These are phyloP conservation scores for Autographa pulchrina DNA, from an alignment of 2,888 invertebrate genomes.

Conservation along the genomic window DNA sequence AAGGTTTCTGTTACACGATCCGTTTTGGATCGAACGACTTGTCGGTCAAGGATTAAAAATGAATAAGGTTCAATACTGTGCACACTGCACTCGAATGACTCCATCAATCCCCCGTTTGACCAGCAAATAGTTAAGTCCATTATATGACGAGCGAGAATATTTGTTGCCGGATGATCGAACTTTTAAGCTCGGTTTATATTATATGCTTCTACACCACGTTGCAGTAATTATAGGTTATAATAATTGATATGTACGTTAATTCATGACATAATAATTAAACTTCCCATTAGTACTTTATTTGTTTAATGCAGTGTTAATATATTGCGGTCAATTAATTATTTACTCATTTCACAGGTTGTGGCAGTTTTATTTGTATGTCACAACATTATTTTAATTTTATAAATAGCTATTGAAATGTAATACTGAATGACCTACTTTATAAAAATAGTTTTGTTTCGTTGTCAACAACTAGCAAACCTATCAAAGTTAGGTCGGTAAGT, in stretches of 20 bases:
- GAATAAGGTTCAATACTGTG: slow-evolving; percentile 23
- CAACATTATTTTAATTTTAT: slow-evolving; percentile 34
- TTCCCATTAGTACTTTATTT: slow-evolving; percentile 43
- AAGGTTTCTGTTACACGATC: slow-evolving; percentile 31
- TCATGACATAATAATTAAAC: slow-evolving; percentile 30
- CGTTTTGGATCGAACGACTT: slow-evolving; percentile 33
- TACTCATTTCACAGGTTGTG: slow-evolving; percentile 63
- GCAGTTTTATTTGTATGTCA: slow-evolving; percentile 57
- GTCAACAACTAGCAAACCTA: slow-evolving; percentile 31
- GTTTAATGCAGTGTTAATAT: slow-evolving; percentile 59
- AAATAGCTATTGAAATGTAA: slow-evolving; percentile 14
- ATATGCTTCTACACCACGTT: slow-evolving; percentile 16
- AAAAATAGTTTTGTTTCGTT: slow-evolving; percentile 32
- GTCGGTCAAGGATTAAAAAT: slow-evolving; percentile 47
- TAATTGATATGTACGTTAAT: slow-evolving; percentile 25
- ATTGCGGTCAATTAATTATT: slow-evolving; percentile 66
- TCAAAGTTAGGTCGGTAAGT: slow-evolving; percentile 30
- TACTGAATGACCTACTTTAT: slow-evolving; percentile 24
- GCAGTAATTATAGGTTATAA: slow-evolving; percentile 6
- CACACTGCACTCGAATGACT: slow-evolving; percentile 26
- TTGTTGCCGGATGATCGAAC: neutral
- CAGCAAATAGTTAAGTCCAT: slow-evolving; percentile 32
- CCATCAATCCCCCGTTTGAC: slow-evolving; percentile 37
- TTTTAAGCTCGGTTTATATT: slow-evolving; percentile 1
- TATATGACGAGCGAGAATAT: slow-evolving; percentile 6